Conservation (phyloP, 2,888 invertebrate genomes). For the Euphydryas editha region DNA sequence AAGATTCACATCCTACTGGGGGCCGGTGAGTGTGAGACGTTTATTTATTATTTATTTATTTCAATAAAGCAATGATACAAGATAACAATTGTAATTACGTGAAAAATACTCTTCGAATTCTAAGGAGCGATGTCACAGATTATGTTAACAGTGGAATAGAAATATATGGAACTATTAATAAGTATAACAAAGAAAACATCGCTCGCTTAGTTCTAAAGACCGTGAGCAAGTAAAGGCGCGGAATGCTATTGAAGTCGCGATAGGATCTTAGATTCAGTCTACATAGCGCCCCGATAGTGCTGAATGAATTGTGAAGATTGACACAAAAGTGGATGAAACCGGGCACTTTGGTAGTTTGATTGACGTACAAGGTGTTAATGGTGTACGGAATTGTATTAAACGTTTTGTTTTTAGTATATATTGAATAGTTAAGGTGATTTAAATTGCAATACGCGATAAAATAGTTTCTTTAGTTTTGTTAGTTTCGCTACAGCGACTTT, state of each 20-base stretch:
- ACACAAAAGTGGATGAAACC: conserved; percentile 59
- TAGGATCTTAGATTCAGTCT: conserved; percentile 30
- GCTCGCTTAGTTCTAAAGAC: conserved; percentile 17
- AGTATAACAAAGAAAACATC: conserved; percentile 26
- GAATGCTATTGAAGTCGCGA: conserved; percentile 32
- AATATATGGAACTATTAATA: conserved; percentile 17
- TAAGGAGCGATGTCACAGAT: not conserved
- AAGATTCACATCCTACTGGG: too few relatives aligned
- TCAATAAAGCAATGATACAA: not conserved
- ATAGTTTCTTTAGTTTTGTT: conserved; percentile 23
- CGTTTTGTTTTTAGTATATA: conserved; percentile 19
- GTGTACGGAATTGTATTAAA: conserved; percentile 39
- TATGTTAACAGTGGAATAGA: not conserved
- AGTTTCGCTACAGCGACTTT: not conserved
- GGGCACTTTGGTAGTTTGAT: conserved; percentile 55
- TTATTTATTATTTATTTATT: too few relatives aligned
- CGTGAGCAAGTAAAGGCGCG: conserved; percentile 32
- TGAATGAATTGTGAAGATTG: conserved; percentile 51
- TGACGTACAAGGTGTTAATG: conserved; percentile 64
- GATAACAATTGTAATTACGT: too few relatives aligned
- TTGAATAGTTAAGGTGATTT: conserved; percentile 5
- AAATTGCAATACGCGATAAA: not conserved
- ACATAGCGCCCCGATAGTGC: conserved; percentile 40
- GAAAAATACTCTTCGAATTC: not conserved
- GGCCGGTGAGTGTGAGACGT: too few relatives aligned